These are phyloP conservation scores for Gasterosteus nipponicus DNA, from an alignment of 2,113 vertebrate species.

Conservation along the genomic window DNA sequence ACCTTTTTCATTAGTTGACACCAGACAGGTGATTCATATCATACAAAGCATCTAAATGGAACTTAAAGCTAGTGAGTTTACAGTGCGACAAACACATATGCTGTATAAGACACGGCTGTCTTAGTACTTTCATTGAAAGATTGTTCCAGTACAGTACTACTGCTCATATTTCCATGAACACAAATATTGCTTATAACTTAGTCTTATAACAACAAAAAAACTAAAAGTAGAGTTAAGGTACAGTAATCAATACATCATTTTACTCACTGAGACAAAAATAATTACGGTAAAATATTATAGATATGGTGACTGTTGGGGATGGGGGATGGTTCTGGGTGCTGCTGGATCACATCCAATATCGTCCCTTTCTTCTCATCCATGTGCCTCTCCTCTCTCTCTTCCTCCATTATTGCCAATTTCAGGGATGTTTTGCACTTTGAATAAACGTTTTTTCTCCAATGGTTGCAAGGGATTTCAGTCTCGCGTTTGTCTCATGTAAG, in stretches of 20 bases:
- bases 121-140: neutral
- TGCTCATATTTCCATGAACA: neutral
- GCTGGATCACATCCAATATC: neutral
- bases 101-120: neutral
- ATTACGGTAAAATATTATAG: neutral
- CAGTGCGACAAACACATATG: neutral
- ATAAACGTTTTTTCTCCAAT: neutral
- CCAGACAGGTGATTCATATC: constrained; percentile 36
- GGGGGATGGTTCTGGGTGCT: neutral
- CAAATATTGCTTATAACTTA: neutral
- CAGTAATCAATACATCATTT: neutral
- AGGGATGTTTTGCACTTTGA: neutral
- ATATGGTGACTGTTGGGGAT: neutral
- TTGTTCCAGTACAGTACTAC: neutral
- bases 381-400: neutral
- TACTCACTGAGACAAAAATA: neutral
- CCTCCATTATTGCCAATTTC: neutral
- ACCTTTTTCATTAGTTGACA: constrained; percentile 35
- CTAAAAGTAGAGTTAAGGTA: neutral
- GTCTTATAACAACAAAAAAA: too few relatives aligned
- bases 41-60: constrained; percentile 18
- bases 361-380: neutral
- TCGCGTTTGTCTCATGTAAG: neutral
- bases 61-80: neutral
- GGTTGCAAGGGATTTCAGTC: neutral